These are phyloP conservation scores for Hiodon tergisus DNA, from an alignment of 2,113 vertebrate species.

Conservation along the genomic window DNA sequence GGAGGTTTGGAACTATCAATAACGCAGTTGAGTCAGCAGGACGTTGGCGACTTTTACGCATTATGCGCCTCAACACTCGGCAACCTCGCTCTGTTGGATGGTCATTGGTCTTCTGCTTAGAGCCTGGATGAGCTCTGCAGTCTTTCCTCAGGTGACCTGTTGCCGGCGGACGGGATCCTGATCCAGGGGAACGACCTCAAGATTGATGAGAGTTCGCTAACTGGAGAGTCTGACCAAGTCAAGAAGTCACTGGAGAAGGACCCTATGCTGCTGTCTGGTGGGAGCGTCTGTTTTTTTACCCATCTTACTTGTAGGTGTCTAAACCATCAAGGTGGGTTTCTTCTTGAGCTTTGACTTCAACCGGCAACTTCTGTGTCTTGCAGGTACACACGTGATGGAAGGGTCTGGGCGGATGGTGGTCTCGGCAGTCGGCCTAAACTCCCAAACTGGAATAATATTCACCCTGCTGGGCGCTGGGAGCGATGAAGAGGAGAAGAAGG, in stretches of 20 bases:
- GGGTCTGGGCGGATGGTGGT: constrained; percentile 93
- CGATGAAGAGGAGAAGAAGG: constrained; percentile 81
- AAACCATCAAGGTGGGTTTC: neutral
- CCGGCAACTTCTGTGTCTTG: neutral
- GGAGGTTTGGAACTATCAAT: no score
- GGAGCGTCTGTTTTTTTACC: constrained; percentile 20
- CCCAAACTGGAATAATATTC: constrained; percentile 96
- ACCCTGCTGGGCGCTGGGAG: constrained; percentile 82
- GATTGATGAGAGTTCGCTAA: constrained; percentile 94
- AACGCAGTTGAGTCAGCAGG: no score
- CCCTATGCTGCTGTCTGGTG: constrained; percentile 93
- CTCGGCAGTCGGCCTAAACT: constrained; percentile 87
- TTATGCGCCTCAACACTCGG: no score
- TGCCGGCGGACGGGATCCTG: constrained; percentile 88
- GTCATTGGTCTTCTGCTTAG: neutral
- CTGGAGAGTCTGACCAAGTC: constrained; percentile 91
- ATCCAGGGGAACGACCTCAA: constrained; percentile 97
- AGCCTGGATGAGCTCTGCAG: neutral
- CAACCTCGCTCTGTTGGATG: neutral
- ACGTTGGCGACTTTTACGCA: no score
- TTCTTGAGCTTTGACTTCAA: neutral
- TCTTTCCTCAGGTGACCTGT: constrained; percentile 77
- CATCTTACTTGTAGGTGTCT: neutral
- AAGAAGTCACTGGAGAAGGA: constrained; percentile 87
- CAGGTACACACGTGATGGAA: constrained; percentile 98